Conservation (phyloP, 2,888 invertebrate genomes). For the Brachycybe producta region DNA sequence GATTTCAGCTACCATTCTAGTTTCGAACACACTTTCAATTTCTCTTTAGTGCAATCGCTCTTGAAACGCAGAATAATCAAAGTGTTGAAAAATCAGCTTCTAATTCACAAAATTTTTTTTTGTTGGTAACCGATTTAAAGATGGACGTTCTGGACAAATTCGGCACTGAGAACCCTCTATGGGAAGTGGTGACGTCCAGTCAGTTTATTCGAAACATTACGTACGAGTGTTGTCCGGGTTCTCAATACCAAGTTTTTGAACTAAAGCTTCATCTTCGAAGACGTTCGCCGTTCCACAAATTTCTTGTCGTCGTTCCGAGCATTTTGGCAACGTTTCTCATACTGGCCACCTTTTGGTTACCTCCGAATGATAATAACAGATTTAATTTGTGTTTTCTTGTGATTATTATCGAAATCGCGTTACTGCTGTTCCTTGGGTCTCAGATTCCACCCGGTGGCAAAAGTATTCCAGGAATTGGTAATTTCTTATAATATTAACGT, state of each 20-base stretch:
- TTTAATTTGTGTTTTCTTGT: not conserved
- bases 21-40: too few relatives aligned
- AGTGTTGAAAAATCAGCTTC: too few relatives aligned
- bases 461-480: slow-evolving; percentile 11
- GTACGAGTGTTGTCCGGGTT: slow-evolving; percentile 3
- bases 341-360: not conserved
- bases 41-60: too few relatives aligned
- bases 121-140: not conserved
- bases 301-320: not conserved
- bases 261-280: not conserved
- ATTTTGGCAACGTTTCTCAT: not conserved
- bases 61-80: too few relatives aligned
- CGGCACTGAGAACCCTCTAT: not conserved
- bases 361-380: not conserved
- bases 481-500: too few relatives aligned
- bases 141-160: not conserved
- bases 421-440: not conserved
- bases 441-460: slow-evolving; percentile 5
- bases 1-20: too few relatives aligned
- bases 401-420: not conserved
- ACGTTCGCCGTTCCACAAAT: not conserved
- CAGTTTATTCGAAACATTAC: not conserved
- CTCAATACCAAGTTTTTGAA: not conserved
- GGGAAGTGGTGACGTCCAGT: not conserved
- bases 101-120: not conserved